Percentiles rank a stretch among this genome's conserved stretches.
Evolutionary conservation across 37 sponge, comb jelly and placozoan genomes (phyloP).

Genomic region (Beroe ovata): DNA sequence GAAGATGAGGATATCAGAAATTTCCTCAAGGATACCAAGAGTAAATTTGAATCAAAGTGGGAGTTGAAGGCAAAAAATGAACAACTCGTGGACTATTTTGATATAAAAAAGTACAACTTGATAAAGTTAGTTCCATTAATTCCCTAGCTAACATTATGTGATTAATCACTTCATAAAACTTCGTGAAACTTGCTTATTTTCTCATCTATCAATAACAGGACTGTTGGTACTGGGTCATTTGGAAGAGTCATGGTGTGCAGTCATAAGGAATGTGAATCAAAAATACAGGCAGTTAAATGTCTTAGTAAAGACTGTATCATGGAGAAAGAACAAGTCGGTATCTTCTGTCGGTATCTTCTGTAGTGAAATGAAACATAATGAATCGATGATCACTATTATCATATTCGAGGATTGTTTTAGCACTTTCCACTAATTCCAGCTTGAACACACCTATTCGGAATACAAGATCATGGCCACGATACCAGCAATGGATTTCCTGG

Average conservation of each 20-base stretch:
- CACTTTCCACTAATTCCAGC: conserved; percentile 21
- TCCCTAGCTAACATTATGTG: no score
- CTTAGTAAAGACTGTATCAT: conserved; percentile 59
- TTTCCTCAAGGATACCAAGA: conserved; percentile 1
- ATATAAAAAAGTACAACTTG: conserved; percentile 4
- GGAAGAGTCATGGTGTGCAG: conserved; percentile 53
- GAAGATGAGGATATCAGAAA: conserved; percentile 43
- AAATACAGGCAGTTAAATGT: conserved; percentile 33
- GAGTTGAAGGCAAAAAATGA: conserved; percentile 37
- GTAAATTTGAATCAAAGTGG: conserved; percentile 26
- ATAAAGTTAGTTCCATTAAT: conserved; percentile 16
- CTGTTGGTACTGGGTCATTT: conserved; percentile 61
- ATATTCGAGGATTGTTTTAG: neutral
- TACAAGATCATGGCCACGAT: conserved; percentile 60
- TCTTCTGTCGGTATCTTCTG: no score
- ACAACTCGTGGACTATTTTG: conserved; percentile 41
- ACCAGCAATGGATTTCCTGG: conserved; percentile 61
- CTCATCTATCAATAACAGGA: neutral
- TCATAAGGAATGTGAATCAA: neutral
- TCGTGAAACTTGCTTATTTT: no score
- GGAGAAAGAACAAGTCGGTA: conserved; percentile 53
- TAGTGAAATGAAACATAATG: no score
- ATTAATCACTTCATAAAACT: no score
- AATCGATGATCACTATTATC: no score
- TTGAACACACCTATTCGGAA: conserved; percentile 61